Evolutionary conservation across 2,113 vertebrate genomes (phyloP).

Genomic region (Lagenorhynchus albirostris): DNA sequence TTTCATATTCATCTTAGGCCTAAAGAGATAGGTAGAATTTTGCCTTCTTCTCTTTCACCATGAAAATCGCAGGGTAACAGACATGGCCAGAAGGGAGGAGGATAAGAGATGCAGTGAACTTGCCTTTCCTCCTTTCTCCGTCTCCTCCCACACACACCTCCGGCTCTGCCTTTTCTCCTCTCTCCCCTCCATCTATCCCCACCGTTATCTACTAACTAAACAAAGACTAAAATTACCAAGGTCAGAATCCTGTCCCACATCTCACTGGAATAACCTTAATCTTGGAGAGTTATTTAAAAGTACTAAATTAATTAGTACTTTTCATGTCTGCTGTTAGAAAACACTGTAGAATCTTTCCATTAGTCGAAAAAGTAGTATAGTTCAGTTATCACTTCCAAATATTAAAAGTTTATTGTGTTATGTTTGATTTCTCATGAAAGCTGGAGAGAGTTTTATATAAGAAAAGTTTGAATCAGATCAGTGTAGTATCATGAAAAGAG

Average conservation of each 20-base stretch:
- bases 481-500: neutral
- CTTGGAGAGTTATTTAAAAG: neutral
- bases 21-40: neutral
- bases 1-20: neutral
- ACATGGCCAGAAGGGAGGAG: neutral
- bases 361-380: neutral
- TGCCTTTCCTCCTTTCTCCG: neutral
- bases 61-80: neutral
- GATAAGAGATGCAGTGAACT: neutral
- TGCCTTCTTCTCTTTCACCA: neutral
- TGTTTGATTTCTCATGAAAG: neutral
- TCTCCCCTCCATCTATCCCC: neutral
- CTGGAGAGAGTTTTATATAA: neutral
- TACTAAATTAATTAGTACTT: neutral
- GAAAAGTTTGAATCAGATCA: neutral
- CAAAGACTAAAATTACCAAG: neutral
- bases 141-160: neutral
- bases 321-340: neutral
- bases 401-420: neutral
- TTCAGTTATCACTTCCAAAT: neutral
- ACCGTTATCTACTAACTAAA: neutral
- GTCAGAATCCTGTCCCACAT: neutral
- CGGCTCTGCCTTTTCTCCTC: neutral
- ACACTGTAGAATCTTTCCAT: neutral
- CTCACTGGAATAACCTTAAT: neutral